A percentile compares a stretch with the other conserved stretches of the same genome.
Conservation (phyloP, 2,888 invertebrate species). For the Agrilus biguttatus region DNA sequence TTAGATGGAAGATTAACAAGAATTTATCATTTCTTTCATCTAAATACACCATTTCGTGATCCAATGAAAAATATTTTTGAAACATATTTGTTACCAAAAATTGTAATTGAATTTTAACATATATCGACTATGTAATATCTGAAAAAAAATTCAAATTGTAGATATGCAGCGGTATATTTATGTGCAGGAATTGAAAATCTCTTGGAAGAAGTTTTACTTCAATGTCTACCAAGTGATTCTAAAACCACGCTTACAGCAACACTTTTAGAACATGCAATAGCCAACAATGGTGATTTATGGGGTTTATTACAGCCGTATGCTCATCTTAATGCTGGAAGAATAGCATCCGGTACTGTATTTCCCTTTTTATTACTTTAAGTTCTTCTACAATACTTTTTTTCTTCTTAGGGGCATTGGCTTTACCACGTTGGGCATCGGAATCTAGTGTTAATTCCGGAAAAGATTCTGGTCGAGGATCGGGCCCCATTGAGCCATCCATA, state of each 20-base stretch:
- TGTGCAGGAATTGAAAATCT: conserved; percentile 82
- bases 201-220: conserved; percentile 69
- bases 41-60: too few species aligned
- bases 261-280: conserved; percentile 69
- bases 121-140: background rate
- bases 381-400: background rate
- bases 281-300: conserved; percentile 79
- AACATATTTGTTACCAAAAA: too few species aligned
- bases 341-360: conserved; percentile 54
- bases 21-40: too few species aligned
- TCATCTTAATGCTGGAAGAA: conserved; percentile 76
- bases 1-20: too few species aligned
- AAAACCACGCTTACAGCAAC: conserved; percentile 59
- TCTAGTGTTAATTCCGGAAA: conserved; percentile 34
- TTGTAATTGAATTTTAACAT: too few species aligned
- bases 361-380: background rate
- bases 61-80: too few species aligned
- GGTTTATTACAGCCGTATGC: conserved; percentile 81
- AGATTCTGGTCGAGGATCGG: conserved; percentile 28
- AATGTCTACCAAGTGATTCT: conserved; percentile 47
- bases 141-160: conserved; percentile 18
- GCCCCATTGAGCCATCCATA: conserved; percentile 50
- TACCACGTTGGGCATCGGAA: conserved; percentile 59
- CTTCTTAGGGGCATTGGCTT: conserved; percentile 55
- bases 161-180: conserved; percentile 77